These are phyloP conservation scores for Cheirogaleus major DNA, from an alignment of 2,797 vertebrate species.

Conservation along the genomic window DNA sequence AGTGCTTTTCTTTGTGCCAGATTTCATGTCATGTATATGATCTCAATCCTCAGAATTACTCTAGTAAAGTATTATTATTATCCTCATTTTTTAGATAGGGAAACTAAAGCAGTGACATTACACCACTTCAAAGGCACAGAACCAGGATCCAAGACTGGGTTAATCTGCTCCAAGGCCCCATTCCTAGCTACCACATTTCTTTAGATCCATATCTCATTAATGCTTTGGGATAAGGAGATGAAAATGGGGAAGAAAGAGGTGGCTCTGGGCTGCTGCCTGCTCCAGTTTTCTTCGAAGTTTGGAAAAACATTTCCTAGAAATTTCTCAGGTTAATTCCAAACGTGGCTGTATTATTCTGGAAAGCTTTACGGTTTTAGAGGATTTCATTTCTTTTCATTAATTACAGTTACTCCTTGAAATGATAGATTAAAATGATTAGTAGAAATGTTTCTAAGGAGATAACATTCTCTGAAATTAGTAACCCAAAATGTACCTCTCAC, in stretches of 20 bases:
- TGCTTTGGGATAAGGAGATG: neutral
- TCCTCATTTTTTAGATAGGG: neutral
- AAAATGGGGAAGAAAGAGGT: neutral
- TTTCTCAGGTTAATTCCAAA: neutral
- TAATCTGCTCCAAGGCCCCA: neutral
- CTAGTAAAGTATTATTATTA: neutral
- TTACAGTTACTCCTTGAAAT: conserved; percentile 46
- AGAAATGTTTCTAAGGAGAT: conserved; percentile 53
- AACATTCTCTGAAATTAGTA: conserved; percentile 51
- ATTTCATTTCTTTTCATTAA: conserved; percentile 47
- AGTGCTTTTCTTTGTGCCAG: neutral
- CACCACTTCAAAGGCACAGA: neutral
- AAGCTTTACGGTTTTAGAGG: neutral
- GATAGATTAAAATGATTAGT: conserved; percentile 20
- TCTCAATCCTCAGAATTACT: neutral
- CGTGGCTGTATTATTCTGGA: neutral
- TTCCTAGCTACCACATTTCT: neutral
- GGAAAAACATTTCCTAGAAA: conserved; percentile 14
- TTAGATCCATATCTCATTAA: neutral
- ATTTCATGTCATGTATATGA: neutral
- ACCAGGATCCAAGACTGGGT: neutral
- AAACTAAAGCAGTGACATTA: neutral
- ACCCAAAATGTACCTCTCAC: conserved; percentile 15
- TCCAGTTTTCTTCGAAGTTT: neutral
- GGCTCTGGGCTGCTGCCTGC: neutral